Conservation (phyloP, 2,113 vertebrate genomes). For the Platichthys flesus region DNA sequence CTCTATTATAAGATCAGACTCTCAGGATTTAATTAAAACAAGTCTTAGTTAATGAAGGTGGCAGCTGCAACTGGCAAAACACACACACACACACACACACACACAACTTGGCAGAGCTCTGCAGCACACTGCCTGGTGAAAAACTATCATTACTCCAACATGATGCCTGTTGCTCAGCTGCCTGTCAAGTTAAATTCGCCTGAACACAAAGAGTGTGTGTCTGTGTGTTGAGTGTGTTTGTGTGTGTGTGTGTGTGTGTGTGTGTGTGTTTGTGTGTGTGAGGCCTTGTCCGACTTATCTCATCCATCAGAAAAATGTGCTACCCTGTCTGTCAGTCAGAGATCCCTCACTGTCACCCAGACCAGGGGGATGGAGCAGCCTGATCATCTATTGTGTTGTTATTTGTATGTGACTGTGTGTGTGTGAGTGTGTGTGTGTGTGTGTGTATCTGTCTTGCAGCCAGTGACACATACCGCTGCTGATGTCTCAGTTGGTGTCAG, state of each 20-base stretch:
- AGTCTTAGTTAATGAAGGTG: slow-evolving; percentile 25
- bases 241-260: slow-evolving; percentile 22
- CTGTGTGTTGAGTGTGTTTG: slow-evolving; percentile 3
- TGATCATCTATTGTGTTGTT: slow-evolving; percentile 53
- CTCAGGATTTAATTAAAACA: slow-evolving; percentile 20
- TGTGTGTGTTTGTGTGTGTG: slow-evolving; percentile 10
- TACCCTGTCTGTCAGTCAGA: slow-evolving; percentile 64
- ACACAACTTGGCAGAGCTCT: neutral
- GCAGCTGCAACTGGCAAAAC: neutral
- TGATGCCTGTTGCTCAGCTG: slow-evolving; percentile 62
- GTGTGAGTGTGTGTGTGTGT: slow-evolving; percentile 5
- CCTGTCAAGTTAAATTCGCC: slow-evolving; percentile 42
- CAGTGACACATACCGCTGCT: slow-evolving; percentile 60
- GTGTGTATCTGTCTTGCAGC: slow-evolving; percentile 52
- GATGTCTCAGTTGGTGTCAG: slow-evolving; percentile 75
- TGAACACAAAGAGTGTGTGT: slow-evolving; percentile 12
- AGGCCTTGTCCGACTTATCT: slow-evolving; percentile 55
- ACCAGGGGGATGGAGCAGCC: slow-evolving; percentile 35
- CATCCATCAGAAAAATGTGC: slow-evolving; percentile 71
- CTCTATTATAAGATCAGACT: neutral
- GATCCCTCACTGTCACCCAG: slow-evolving; percentile 63
- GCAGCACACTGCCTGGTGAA: slow-evolving; percentile 7
- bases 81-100: neutral
- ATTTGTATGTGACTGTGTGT: slow-evolving; percentile 13
- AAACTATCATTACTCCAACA: slow-evolving; percentile 38